phyloP scores from a whole-genome alignment of 1,140 invertebrate species.

The Brachionus paranguensis region DNA sequence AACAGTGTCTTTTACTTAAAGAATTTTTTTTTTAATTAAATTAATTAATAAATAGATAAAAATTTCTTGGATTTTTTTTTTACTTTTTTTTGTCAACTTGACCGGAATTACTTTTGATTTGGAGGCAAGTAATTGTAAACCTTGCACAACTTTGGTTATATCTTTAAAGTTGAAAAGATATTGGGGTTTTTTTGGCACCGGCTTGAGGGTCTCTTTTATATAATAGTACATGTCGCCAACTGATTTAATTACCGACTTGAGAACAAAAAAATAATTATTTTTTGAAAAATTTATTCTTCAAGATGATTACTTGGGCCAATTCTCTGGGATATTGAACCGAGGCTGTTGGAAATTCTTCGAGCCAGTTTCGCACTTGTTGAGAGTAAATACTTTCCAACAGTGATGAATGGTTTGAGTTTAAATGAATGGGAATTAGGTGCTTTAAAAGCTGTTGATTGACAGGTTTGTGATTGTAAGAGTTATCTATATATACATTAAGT shows the following conservation, averaged over 20 bases:
- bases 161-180: conserved; percentile 53
- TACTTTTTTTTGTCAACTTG: conserved; percentile 33
- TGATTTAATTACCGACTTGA: conserved; percentile 48
- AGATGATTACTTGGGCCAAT: conserved; percentile 47
- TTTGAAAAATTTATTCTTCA: conserved; percentile 11
- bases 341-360: conserved; percentile 54
- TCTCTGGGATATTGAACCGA: conserved; percentile 52
- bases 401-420: conserved; percentile 46
- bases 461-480: neutral
- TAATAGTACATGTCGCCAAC: conserved; percentile 48
- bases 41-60: neutral
- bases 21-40: neutral
- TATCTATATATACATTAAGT: neutral
- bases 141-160: conserved; percentile 48
- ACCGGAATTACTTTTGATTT: conserved; percentile 44
- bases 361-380: conserved; percentile 48
- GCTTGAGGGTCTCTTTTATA: conserved; percentile 48
- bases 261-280: neutral
- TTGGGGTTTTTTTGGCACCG: conserved; percentile 49
- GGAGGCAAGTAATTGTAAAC: conserved; percentile 52
- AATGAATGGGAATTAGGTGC: conserved; percentile 49
- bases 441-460: conserved; percentile 45
- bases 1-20: neutral
- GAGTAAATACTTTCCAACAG: conserved; percentile 47
- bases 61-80: neutral